These are phyloP conservation scores for Pangasius macronema DNA, from an alignment of 2,797 vertebrate species.

Conservation along the genomic window DNA sequence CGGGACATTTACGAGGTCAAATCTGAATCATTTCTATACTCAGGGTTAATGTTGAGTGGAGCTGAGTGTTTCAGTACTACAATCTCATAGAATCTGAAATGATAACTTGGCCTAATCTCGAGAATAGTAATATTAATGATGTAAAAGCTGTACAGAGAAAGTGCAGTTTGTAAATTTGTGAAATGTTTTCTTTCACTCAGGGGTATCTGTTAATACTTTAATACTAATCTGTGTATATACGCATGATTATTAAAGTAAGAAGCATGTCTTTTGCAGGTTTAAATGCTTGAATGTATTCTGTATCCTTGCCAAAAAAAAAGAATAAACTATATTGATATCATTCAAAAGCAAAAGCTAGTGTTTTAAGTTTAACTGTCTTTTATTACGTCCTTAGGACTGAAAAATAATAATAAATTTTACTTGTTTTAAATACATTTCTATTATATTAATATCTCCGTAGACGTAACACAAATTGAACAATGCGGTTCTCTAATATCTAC, in stretches of 20 bases:
- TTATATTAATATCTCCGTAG: neutral
- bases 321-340: neutral
- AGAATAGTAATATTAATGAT: neutral
- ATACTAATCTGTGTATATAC: neutral
- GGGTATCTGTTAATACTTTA: neutral
- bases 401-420: neutral
- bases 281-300: neutral
- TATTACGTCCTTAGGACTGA: neutral
- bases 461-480: neutral
- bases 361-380: neutral
- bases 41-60: neutral
- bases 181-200: neutral
- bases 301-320: neutral
- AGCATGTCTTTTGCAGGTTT: neutral
- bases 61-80: neutral
- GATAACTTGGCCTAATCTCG: neutral
- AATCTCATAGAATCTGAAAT: neutral
- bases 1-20: neutral
- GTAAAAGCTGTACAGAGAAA: neutral
- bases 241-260: neutral
- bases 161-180: neutral
- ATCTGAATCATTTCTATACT: neutral
- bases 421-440: neutral
- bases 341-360: too few species aligned
- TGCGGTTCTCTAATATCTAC: neutral